Conservation (phyloP, 1,140 invertebrate species). For the Sminthurides bifidus region DNA sequence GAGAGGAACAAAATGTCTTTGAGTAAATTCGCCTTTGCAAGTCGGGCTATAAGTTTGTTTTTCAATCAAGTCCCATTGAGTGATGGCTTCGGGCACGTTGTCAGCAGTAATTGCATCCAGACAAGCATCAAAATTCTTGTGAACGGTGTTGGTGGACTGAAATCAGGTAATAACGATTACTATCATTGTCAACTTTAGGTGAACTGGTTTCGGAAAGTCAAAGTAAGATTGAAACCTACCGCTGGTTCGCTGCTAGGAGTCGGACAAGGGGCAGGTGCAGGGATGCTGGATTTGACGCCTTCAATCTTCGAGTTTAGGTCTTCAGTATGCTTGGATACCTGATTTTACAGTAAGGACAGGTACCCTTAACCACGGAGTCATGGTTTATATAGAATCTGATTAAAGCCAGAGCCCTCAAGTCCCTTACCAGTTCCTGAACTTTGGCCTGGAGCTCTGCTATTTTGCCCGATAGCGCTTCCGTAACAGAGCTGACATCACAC, state of each 20-base stretch:
- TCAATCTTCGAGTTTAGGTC: background rate
- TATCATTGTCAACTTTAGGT: background rate
- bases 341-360: background rate
- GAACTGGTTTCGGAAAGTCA: background rate
- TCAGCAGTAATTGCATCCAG: background rate
- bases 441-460: background rate
- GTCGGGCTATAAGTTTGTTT: background rate
- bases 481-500: background rate
- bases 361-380: background rate
- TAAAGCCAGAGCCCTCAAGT: background rate
- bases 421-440: background rate
- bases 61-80: slow-evolving; percentile 2
- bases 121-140: background rate
- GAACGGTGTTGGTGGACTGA: no score
- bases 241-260: background rate
- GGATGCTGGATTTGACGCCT: background rate
- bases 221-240: background rate
- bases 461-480: background rate
- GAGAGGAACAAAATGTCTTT: slow-evolving; percentile 8
- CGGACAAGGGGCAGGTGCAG: background rate
- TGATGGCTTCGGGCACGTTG: background rate
- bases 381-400: background rate
- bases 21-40: background rate
- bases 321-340: background rate
- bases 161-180: background rate